phyloP scores from a whole-genome alignment of 2,797 vertebrate genomes.

The Labroides dimidiatus region DNA sequence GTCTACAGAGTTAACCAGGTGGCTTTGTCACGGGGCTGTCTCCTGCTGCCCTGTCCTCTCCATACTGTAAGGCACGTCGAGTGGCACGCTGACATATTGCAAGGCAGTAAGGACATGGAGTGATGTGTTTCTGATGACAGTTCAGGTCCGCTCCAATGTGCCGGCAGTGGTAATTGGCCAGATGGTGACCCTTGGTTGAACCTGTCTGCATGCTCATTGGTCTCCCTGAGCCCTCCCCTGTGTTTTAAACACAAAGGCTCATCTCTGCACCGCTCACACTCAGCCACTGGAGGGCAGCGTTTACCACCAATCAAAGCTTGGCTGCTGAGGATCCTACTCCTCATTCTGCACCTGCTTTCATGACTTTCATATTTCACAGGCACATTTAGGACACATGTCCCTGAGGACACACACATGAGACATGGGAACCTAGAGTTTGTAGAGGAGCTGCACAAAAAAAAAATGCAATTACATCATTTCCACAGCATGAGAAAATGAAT shows the following conservation, averaged over 20 bases:
- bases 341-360: constrained; percentile 9
- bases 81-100: constrained; percentile 85
- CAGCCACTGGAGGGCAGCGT: constrained; percentile 84
- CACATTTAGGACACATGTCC: constrained; percentile 32
- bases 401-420: constrained; percentile 11
- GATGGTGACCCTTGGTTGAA: constrained; percentile 95
- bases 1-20: constrained; percentile 79
- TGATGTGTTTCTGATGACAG: constrained; percentile 90
- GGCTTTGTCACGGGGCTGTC: constrained; percentile 80
- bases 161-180: constrained; percentile 92
- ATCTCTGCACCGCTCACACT: not conserved
- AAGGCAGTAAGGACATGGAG: constrained; percentile 83
- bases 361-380: constrained; percentile 40
- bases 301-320: constrained; percentile 72
- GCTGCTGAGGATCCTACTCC: not conserved
- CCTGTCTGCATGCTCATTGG: constrained; percentile 92
- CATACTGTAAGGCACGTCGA: constrained; percentile 75
- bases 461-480: no score
- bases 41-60: constrained; percentile 74
- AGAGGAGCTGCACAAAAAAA: no score
- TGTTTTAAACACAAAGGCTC: constrained; percentile 41
- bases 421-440: not conserved
- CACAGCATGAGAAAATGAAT: no score
- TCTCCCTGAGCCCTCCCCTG: constrained; percentile 75
- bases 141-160: constrained; percentile 89